Base-by-base conservation (phyloP, 2,797 vertebrate species). In the Galaxias olidus region DNA sequence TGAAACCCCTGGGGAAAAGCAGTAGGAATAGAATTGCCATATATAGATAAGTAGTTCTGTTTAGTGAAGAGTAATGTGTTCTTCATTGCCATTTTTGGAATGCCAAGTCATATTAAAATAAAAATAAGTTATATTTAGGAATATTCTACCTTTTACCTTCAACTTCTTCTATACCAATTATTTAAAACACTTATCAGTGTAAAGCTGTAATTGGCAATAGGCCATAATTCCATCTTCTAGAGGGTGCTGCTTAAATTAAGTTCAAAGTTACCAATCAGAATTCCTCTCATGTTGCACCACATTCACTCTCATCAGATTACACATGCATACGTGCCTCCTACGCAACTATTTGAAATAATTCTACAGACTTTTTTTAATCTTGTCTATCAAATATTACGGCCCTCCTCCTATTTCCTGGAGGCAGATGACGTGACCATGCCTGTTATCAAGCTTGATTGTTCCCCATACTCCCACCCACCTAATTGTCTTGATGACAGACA, bases 1-100 rank as follows among this genome's bases (percentile, higher is more conserved):
- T 57, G 63, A 69, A 71, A 68, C 83, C 85, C 82, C 66, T 69
- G 73, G 84, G 87, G 72, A 83, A 85, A 81, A 75, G 71, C 80
- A 75, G 54, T 82, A 76, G 81, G 72, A 91, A 90, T 88, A 90
- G 86, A 86, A 86, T 79, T 80, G 74, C 88, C 89, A 85, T 88
- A 88, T 85, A 87, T 84, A 80, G 88, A 18, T 83, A 66, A 72
- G 79, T 71, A 71, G 63, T 57, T 44, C 51, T 45, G 80, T 61
- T 68, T 61, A 76, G 68, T 79, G 80, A 68, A 68, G 18, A 78
- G 80, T 76, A 59, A 69, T 69, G 78, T 15, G 54, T 74, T 70
- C 71, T 79, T 81, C 48, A 18, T 42, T 12, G 49, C 5, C 13
- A n/a, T 42, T 52, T 45, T 50, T 46, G 20, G 49, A 14, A 14